These are phyloP conservation scores for Polypterus senegalus DNA, from an alignment of 2,113 vertebrate species.

Conservation along the genomic window DNA sequence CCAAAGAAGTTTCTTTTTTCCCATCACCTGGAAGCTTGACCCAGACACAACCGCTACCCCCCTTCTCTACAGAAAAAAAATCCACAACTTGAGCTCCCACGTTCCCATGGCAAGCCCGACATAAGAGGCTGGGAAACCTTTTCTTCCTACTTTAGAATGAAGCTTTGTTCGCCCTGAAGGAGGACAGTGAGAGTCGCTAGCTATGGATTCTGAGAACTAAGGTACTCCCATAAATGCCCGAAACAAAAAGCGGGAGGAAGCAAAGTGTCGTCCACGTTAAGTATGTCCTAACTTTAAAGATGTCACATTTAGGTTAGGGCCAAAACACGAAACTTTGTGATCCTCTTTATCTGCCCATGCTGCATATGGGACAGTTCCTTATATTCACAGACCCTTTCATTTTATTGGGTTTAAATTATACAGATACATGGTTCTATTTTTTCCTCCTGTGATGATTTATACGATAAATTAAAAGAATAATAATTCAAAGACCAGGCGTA, in stretches of 20 bases:
- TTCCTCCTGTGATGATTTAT: no score
- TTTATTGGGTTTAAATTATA: no score
- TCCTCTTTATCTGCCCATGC: no score
- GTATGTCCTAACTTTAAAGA: no score
- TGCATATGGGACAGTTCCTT: no score
- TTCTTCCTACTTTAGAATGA: slow-evolving; percentile 77
- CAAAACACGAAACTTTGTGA: no score
- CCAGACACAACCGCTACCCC: slow-evolving; percentile 46
- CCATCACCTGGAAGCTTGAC: slow-evolving; percentile 73
- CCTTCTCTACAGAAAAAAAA: slow-evolving; percentile 24
- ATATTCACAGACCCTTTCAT: no score
- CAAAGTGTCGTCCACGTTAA: slow-evolving; percentile 12
- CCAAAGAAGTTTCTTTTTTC: slow-evolving; percentile 28
- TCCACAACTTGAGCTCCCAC: slow-evolving; percentile 33
- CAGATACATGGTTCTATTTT: no score
- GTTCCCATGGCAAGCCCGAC: slow-evolving; percentile 83
- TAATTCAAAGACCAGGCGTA: no score
- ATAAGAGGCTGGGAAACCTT: slow-evolving; percentile 68
- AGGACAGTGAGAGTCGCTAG: slow-evolving; percentile 66
- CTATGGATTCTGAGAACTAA: slow-evolving; percentile 56
- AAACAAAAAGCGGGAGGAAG: slow-evolving; percentile 27
- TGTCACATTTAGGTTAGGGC: no score
- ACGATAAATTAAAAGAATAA: no score
- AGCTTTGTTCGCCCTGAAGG: slow-evolving; percentile 91
- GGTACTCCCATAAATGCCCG: slow-evolving; percentile 59